Evolutionary conservation across 2,888 invertebrate genomes (phyloP).

Genomic region (Cataglyphis cursor): DNA sequence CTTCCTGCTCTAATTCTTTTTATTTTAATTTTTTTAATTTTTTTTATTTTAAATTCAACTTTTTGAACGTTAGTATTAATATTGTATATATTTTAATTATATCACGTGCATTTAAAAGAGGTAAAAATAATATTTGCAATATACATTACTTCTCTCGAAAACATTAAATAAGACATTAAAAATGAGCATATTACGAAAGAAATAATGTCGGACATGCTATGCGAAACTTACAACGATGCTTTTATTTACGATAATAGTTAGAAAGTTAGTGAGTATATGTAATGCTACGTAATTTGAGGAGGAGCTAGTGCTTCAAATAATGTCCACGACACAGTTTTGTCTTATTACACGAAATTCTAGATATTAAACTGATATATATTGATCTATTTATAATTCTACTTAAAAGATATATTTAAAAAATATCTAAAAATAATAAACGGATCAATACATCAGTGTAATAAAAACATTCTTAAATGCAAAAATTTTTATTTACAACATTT

Average conservation of each 20-base stretch:
- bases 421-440: not conserved
- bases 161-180: conserved; percentile 38
- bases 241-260: conserved; percentile 47
- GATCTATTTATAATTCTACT: not conserved
- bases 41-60: not conserved
- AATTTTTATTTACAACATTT: no score
- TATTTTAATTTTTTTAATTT: not conserved
- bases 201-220: conserved; percentile 27
- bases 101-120: not conserved
- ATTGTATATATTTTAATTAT: not conserved
- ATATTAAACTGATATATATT: not conserved
- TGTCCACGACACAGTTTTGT: conserved; percentile 17
- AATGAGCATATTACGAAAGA: conserved; percentile 33
- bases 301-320: conserved; percentile 39
- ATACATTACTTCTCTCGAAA: not conserved
- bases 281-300: conserved; percentile 55
- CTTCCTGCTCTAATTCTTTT: not conserved
- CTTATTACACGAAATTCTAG: not conserved
- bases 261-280: conserved; percentile 52
- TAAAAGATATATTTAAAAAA: not conserved
- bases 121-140: not conserved
- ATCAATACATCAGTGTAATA: no score
- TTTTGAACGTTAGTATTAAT: not conserved
- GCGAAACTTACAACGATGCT: conserved; percentile 33
- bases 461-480: no score